Conservation (phyloP, 2,888 invertebrate species). For the Kuschelorhynchus macadamiae region DNA sequence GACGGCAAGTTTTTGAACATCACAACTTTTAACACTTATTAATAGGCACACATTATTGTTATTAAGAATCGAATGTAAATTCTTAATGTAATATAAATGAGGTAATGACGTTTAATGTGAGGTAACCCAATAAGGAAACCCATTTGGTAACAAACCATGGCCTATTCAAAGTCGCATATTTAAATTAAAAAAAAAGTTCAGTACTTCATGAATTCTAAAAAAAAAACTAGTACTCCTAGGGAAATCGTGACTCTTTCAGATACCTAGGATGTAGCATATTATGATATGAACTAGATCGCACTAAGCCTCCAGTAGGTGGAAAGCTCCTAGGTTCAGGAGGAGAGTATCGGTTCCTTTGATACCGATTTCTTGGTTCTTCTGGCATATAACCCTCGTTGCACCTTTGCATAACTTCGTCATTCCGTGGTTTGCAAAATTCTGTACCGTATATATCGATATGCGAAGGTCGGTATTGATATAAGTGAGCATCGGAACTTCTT, state of each 20-base stretch:
- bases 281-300: constrained; percentile 74
- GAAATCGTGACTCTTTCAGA: constrained; percentile 69
- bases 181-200: too few relatives aligned
- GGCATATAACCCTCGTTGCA: constrained; percentile 18
- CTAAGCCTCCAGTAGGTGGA: constrained; percentile 60
- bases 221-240: too few relatives aligned
- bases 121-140: too few relatives aligned
- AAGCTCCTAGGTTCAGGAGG: constrained; percentile 66
- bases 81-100: too few relatives aligned
- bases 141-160: too few relatives aligned
- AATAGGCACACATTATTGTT: too few relatives aligned
- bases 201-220: too few relatives aligned
- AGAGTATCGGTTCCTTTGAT: constrained; percentile 68
- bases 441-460: constrained; percentile 79
- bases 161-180: too few relatives aligned
- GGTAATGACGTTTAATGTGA: too few relatives aligned
- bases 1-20: too few relatives aligned
- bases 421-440: constrained; percentile 69
- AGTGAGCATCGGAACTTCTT: constrained; percentile 72
- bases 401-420: constrained; percentile 24
- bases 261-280: constrained; percentile 77
- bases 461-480: constrained; percentile 75
- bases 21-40: too few relatives aligned
- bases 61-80: too few relatives aligned
- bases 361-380: constrained; percentile 59